phyloP scores from a whole-genome alignment of 2,797 vertebrate genomes.

The Pseudochaenichthys georgianus region DNA sequence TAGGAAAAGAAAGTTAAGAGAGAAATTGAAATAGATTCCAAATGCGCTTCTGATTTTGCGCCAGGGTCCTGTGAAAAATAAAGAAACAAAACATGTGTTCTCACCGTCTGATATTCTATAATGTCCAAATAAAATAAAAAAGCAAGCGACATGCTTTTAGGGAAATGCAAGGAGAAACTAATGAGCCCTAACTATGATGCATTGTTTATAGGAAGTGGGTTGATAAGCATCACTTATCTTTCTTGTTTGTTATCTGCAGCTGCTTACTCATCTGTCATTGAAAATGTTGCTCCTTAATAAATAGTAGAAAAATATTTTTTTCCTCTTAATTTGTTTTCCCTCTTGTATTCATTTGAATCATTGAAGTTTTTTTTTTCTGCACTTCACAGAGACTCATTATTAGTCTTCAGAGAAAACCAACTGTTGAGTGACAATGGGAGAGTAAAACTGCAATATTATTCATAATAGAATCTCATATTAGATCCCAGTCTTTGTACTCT shows the following conservation, averaged over 20 bases:
- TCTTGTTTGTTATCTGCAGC: constrained; percentile 41
- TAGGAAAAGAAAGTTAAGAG: constrained; percentile 5
- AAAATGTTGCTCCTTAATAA: constrained; percentile 92
- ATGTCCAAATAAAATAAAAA: constrained; percentile 22
- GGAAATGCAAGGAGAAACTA: constrained; percentile 16
- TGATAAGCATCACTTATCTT: constrained; percentile 1
- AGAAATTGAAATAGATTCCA: constrained; percentile 14
- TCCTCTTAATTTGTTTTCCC: constrained; percentile 64
- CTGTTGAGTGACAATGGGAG: constrained; percentile 18
- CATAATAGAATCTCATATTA: constrained; percentile 25
- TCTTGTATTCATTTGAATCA: constrained; percentile 78
- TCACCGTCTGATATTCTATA: neutral
- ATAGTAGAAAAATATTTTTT: constrained; percentile 99
- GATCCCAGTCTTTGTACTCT: constrained; percentile 17
- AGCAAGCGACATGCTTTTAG: constrained; percentile 16
- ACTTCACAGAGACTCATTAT: constrained; percentile 54
- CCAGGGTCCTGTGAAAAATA: neutral
- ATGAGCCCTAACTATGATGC: constrained; percentile 33
- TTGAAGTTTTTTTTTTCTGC: constrained; percentile 73
- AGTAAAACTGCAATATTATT: constrained; percentile 21
- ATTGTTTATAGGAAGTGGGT: constrained; percentile 20
- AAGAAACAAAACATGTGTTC: constrained; percentile 2
- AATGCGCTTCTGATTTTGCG: constrained; percentile 19
- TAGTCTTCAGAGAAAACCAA: constrained; percentile 26
- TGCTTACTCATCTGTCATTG: constrained; percentile 51